These are phyloP conservation scores for Enteromius paludinosus DNA, from an alignment of 2,797 vertebrate species.

Conservation along the genomic window DNA sequence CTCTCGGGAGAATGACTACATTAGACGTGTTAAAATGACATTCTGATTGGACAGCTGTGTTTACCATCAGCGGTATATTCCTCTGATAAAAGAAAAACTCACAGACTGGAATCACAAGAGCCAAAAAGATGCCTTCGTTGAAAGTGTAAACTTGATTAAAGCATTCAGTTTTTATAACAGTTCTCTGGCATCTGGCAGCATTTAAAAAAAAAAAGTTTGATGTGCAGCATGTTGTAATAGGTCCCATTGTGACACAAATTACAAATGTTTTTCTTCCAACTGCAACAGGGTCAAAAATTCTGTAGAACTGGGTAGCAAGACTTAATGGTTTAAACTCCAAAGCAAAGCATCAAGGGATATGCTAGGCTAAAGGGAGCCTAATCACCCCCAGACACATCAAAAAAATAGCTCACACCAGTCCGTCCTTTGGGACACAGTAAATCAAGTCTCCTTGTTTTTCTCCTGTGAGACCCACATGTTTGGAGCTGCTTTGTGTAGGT, in stretches of 20 bases:
- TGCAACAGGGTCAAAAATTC: background rate
- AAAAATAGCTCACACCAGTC: constrained; percentile 13
- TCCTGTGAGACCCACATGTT: background rate
- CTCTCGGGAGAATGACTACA: background rate
- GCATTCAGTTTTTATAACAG: constrained; percentile 2
- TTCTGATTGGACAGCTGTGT: constrained; percentile 9
- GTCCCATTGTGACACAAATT: background rate
- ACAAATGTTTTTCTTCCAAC: background rate
- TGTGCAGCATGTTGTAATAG: background rate
- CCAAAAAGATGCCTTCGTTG: background rate
- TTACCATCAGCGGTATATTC: background rate
- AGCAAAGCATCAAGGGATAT: constrained; percentile 2
- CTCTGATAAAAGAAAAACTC: background rate
- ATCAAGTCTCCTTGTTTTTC: background rate
- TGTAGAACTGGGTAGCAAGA: background rate
- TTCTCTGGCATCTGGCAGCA: background rate
- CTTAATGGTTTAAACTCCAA: constrained; percentile 3
- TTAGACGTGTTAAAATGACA: background rate
- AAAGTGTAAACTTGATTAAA: background rate
- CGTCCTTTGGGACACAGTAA: background rate
- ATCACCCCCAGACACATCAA: background rate
- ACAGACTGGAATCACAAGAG: background rate
- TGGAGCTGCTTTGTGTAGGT: background rate
- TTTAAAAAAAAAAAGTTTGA: background rate
- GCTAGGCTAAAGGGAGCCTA: background rate